Conservation (phyloP, 2,888 invertebrate species). For the Quadroppia sp. region DNA sequence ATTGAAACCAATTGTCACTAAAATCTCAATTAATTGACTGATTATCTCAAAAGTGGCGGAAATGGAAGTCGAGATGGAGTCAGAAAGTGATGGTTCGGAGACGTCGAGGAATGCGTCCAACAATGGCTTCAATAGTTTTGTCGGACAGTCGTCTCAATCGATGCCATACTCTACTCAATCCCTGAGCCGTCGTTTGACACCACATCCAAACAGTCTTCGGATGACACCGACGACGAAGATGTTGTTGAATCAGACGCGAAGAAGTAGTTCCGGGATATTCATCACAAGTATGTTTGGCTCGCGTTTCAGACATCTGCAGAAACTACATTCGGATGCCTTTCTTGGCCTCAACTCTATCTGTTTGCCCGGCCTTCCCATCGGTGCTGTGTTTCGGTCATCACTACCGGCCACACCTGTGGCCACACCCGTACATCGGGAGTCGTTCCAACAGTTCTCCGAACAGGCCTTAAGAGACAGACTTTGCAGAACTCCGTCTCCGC, state of each 20-base stretch:
- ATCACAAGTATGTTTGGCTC: conserved; percentile 47
- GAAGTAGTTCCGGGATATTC: conserved; percentile 42
- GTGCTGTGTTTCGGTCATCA: conserved; percentile 49
- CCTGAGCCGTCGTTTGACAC: conserved; percentile 29
- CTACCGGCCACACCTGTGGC: conserved; percentile 49
- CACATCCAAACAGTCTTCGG: conserved; percentile 21
- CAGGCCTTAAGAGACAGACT: conserved; percentile 48
- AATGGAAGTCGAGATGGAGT: conserved; percentile 24
- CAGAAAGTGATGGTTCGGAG: neutral
- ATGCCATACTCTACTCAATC: conserved; percentile 27
- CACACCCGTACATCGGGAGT: conserved; percentile 47
- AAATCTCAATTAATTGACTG: neutral
- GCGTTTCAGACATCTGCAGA: conserved; percentile 48
- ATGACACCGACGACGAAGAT: conserved; percentile 32
- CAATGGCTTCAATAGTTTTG: neutral
- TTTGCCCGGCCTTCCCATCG: conserved; percentile 47
- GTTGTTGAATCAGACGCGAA: conserved; percentile 32
- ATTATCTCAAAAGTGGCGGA: neutral
- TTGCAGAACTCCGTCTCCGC: conserved; percentile 49
- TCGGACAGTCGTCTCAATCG: neutral
- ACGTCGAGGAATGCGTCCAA: neutral
- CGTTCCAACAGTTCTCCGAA: conserved; percentile 48
- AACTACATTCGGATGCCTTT: conserved; percentile 48
- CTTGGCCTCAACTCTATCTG: conserved; percentile 48
- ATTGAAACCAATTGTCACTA: neutral